phyloP scores from a whole-genome alignment of 1,140 invertebrate species.

The Argopecten irradians region DNA sequence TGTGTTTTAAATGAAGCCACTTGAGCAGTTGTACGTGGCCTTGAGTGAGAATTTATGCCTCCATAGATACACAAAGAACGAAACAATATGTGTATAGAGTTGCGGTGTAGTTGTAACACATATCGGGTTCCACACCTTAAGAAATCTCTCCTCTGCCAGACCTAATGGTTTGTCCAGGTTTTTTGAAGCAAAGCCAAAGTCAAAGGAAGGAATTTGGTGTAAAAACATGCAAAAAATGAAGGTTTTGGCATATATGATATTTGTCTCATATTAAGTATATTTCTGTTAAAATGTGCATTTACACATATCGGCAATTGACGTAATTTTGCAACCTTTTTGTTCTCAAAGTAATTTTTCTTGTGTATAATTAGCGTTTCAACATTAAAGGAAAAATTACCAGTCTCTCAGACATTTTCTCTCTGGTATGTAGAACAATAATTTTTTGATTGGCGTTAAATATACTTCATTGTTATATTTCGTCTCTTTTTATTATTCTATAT shows the following conservation, averaged over 20 bases:
- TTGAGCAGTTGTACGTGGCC: background rate
- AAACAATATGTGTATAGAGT: background rate
- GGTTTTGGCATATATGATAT: background rate
- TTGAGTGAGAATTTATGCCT: background rate
- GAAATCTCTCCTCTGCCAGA: background rate
- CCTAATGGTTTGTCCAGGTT: constrained; percentile 6
- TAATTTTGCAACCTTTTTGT: background rate
- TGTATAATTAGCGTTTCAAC: too few species aligned
- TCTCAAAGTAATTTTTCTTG: background rate
- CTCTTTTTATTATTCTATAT: too few species aligned
- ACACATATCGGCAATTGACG: background rate
- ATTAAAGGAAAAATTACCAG: too few species aligned
- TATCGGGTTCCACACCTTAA: background rate
- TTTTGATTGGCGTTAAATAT: too few species aligned
- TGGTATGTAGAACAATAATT: too few species aligned
- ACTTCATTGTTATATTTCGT: too few species aligned
- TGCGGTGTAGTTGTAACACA: background rate
- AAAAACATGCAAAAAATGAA: constrained; percentile 4
- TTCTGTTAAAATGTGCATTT: background rate
- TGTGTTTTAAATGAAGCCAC: constrained; percentile 8
- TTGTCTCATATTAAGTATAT: background rate
- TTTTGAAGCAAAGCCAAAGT: constrained; percentile 14
- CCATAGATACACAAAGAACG: background rate
- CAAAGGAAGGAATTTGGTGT: background rate
- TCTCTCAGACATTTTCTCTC: too few species aligned